Evolutionary conservation across 2,797 vertebrate genomes (phyloP).

Genomic region (Podargus strigoides): DNA sequence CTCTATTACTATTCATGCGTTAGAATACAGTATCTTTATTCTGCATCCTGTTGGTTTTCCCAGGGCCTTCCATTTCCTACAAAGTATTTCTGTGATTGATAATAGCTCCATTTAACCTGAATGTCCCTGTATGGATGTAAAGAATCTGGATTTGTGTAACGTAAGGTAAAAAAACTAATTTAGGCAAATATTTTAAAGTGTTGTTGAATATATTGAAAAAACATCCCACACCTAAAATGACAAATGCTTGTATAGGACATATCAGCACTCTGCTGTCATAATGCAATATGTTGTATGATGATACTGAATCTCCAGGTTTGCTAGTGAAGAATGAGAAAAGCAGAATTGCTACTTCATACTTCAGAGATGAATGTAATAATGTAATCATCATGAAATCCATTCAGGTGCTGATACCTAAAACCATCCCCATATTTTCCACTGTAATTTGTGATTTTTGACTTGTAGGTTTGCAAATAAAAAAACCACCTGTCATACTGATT

Average conservation of each 20-base stretch:
- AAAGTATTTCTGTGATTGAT: background rate
- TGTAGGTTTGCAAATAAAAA: background rate
- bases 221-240: background rate
- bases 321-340: background rate
- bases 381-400: background rate
- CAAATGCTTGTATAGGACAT: background rate
- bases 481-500: background rate
- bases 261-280: constrained; percentile 22
- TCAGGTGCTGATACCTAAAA: background rate
- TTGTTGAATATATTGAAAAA: background rate
- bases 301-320: background rate
- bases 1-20: background rate
- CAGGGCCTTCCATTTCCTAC: background rate
- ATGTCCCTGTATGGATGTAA: background rate
- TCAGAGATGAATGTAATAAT: background rate
- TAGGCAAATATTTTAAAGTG: constrained; percentile 32
- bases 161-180: constrained; percentile 36
- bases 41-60: background rate
- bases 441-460: background rate
- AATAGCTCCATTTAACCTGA: background rate
- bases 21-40: background rate
- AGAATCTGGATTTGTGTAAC: background rate
- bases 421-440: background rate
- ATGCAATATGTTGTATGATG: background rate
- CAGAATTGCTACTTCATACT: background rate